A percentile compares a stretch with the other conserved stretches of the same genome.
Conservation (phyloP, 2,113 vertebrate genomes). For the Ageneiosus marmoratus region DNA sequence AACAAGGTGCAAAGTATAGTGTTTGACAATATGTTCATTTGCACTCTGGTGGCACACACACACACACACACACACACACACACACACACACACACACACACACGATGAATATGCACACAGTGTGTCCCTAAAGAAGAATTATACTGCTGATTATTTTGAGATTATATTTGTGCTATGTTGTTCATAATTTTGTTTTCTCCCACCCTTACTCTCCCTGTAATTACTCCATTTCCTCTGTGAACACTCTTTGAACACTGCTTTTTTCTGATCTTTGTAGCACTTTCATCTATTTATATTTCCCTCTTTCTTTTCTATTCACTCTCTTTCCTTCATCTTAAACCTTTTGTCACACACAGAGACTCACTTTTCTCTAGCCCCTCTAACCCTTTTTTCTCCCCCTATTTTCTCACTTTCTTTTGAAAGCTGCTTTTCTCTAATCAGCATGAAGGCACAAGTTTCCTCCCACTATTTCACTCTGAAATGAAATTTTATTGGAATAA, state of each 20-base stretch:
- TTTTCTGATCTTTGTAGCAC: background rate
- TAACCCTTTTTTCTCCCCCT: background rate
- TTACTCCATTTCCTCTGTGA: background rate
- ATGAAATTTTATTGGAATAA: background rate
- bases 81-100: conserved; percentile 10
- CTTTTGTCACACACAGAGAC: background rate
- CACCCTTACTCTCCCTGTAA: background rate
- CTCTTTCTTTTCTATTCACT: background rate
- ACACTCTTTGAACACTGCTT: background rate
- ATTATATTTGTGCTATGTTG: background rate
- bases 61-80: conserved; percentile 14
- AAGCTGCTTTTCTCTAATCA: background rate
- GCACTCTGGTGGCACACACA: conserved; percentile 13
- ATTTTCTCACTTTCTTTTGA: conserved; percentile 21
- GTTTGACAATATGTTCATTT: conserved; percentile 25
- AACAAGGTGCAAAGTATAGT: conserved; percentile 31
- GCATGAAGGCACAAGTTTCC: background rate
- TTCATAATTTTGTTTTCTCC: conserved; percentile 12
- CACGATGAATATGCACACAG: background rate
- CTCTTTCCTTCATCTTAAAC: background rate
- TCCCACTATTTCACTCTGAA: background rate
- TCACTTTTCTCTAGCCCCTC: background rate
- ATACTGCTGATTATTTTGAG: conserved; percentile 22
- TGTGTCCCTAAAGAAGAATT: background rate
- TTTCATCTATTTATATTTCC: conserved; percentile 4